Conservation (phyloP, 2,888 invertebrate genomes). For the Tenthredo notha region DNA sequence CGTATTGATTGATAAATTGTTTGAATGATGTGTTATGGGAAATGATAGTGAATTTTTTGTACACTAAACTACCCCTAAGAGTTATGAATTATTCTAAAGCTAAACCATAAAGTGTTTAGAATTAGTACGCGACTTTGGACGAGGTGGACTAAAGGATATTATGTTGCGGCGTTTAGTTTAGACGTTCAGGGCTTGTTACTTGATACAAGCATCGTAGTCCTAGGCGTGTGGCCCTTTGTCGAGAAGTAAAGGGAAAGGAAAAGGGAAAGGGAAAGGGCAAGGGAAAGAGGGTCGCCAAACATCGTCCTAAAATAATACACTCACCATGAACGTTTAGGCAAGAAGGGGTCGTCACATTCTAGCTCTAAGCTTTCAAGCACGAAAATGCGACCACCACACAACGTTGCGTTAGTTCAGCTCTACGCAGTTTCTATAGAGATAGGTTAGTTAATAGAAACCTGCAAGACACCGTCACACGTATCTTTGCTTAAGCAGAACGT, state of each 20-base stretch:
- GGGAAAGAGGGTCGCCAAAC: conserved; percentile 6
- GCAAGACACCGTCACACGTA: not conserved
- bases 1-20: no score
- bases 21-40: no score
- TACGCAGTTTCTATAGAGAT: conserved; percentile 19
- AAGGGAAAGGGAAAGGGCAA: not conserved
- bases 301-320: conserved; percentile 44
- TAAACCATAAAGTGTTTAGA: not conserved
- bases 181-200: not conserved
- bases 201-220: not conserved
- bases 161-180: not conserved
- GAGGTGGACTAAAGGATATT: not conserved
- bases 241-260: not conserved
- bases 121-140: not conserved
- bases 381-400: not conserved
- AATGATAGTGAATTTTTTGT: not conserved
- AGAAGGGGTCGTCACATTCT: conserved; percentile 53
- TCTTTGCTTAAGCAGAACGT: not conserved
- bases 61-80: not conserved
- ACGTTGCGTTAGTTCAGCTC: not conserved
- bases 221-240: conserved; percentile 20
- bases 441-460: conserved; percentile 20
- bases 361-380: not conserved
- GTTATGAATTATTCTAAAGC: not conserved
- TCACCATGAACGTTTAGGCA: conserved; percentile 51